phyloP scores from a whole-genome alignment of 2,113 vertebrate species.

The Podarcis muralis region DNA sequence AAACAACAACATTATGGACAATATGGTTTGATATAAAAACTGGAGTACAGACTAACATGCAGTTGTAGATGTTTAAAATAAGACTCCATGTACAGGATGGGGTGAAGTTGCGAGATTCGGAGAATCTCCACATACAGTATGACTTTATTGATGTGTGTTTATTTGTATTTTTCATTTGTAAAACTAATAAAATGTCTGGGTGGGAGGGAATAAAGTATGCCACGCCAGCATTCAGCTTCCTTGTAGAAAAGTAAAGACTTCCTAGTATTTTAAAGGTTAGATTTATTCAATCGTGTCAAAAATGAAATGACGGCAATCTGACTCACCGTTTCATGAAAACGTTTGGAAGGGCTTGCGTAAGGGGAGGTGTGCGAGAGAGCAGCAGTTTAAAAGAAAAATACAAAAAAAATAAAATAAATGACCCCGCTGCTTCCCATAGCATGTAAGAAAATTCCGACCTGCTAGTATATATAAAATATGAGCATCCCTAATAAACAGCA shows the following conservation, averaged over 20 bases:
- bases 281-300: slow-evolving; percentile 23
- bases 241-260: slow-evolving; percentile 26
- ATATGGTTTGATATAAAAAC: too few relatives aligned
- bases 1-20: too few relatives aligned
- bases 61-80: too few relatives aligned
- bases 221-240: background rate
- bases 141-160: too few relatives aligned
- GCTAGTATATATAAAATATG: slow-evolving; percentile 50
- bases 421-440: background rate
- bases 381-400: background rate
- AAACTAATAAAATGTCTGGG: too few relatives aligned
- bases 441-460: slow-evolving; percentile 29
- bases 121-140: too few relatives aligned
- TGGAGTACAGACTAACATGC: too few relatives aligned
- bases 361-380: slow-evolving; percentile 18
- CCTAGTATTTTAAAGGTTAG: background rate
- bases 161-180: too few relatives aligned
- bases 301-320: background rate
- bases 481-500: slow-evolving; percentile 66
- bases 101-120: too few relatives aligned
- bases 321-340: slow-evolving; percentile 24
- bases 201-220: too few relatives aligned
- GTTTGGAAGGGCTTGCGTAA: background rate
- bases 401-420: background rate
- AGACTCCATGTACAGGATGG: too few relatives aligned